These are phyloP conservation scores for Papilio machaon DNA, from an alignment of 1,140 invertebrate species.

Conservation along the genomic window DNA sequence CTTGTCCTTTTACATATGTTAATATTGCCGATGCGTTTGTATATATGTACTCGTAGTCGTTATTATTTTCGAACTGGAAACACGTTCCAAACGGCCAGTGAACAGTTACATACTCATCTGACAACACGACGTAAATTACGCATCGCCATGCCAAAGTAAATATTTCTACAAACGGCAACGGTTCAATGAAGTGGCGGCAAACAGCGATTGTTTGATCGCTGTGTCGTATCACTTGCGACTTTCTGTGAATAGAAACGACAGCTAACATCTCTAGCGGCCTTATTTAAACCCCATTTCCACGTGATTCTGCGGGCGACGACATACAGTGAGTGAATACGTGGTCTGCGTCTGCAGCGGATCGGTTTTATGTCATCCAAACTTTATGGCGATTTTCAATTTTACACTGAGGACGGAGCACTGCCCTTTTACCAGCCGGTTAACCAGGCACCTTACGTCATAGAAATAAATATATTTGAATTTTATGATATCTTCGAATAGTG, in stretches of 20 bases:
- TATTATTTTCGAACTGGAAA: slow-evolving; percentile 8
- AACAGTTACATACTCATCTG: slow-evolving; percentile 23
- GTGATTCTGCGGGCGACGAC: not conserved
- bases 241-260: slow-evolving; percentile 12
- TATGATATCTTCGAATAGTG: too few relatives aligned
- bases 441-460: too few relatives aligned
- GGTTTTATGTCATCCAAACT: too few relatives aligned
- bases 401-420: too few relatives aligned
- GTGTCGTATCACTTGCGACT: slow-evolving; percentile 16
- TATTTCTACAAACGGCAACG: slow-evolving; percentile 36
- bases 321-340: not conserved
- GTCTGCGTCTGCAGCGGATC: too few relatives aligned
- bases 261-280: not conserved
- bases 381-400: too few relatives aligned
- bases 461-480: too few relatives aligned
- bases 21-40: not conserved
- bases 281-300: not conserved
- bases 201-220: slow-evolving; percentile 24
- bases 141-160: slow-evolving; percentile 35
- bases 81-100: not conserved
- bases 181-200: slow-evolving; percentile 32
- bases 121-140: slow-evolving; percentile 23
- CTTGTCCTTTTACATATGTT: not conserved
- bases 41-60: not conserved
- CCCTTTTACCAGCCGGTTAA: too few relatives aligned